phyloP scores from a whole-genome alignment of 1,140 invertebrate species.

The Ridgeia piscesae region DNA sequence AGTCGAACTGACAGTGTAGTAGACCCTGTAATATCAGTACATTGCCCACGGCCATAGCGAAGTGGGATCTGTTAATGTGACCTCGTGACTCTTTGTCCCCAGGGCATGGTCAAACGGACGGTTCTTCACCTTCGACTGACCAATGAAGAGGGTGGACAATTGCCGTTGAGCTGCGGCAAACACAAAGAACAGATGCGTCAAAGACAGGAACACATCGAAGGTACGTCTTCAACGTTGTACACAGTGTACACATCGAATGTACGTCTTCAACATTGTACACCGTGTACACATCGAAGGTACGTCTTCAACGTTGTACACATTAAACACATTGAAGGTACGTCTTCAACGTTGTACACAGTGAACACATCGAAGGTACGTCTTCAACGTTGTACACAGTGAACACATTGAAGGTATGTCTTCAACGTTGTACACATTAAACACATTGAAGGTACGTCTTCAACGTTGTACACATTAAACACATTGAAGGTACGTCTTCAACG shows the following conservation, averaged over 20 bases:
- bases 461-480: background rate
- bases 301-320: background rate
- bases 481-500: background rate
- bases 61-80: background rate
- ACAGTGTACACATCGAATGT: background rate
- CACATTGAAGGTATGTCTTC: background rate
- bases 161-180: background rate
- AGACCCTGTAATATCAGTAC: background rate
- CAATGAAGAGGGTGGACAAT: slow-evolving; percentile 28
- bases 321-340: background rate
- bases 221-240: background rate
- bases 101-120: slow-evolving; percentile 48
- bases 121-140: slow-evolving; percentile 46
- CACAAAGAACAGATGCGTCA: slow-evolving; percentile 12
- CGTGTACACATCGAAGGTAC: background rate
- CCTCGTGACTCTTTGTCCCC: slow-evolving; percentile 32
- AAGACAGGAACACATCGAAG: slow-evolving; percentile 14
- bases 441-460: background rate
- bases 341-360: background rate
- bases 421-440: background rate
- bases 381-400: background rate
- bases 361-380: background rate
- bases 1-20: background rate
- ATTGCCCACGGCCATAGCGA: background rate
- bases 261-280: background rate